These are phyloP conservation scores for Rattus rattus DNA, from an alignment of 2,113 vertebrate genomes.

Conservation along the genomic window DNA sequence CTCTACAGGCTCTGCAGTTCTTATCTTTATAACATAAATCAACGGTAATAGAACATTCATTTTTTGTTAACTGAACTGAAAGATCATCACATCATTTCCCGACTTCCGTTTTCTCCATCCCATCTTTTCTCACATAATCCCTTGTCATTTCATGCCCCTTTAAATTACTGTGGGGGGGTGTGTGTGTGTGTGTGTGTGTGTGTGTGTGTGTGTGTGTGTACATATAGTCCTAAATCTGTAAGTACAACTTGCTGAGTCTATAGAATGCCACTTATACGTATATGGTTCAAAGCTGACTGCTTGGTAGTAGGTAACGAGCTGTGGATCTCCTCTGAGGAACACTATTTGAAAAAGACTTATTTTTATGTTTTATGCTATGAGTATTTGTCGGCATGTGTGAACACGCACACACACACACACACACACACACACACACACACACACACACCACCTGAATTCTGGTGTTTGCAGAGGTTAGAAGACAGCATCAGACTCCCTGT, in stretches of 20 bases:
- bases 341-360: background rate
- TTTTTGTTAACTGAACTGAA: background rate
- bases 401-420: no score
- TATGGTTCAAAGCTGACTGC: background rate
- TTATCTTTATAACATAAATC: background rate
- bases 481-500: background rate
- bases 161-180: background rate
- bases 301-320: background rate
- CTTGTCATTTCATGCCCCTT: background rate
- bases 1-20: background rate
- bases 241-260: background rate
- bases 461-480: background rate
- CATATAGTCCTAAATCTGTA: background rate
- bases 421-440: no score
- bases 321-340: background rate
- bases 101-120: background rate
- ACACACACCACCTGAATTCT: background rate
- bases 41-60: background rate
- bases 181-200: background rate
- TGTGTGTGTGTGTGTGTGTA: background rate
- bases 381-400: background rate
- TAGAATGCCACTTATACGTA: background rate
- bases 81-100: background rate
- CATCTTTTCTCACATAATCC: background rate
- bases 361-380: background rate